Percentiles rank a stretch among this genome's conserved stretches.
These are phyloP conservation scores for Cotesia typhae DNA, from an alignment of 1,140 invertebrate genomes.

Conservation along the genomic window DNA sequence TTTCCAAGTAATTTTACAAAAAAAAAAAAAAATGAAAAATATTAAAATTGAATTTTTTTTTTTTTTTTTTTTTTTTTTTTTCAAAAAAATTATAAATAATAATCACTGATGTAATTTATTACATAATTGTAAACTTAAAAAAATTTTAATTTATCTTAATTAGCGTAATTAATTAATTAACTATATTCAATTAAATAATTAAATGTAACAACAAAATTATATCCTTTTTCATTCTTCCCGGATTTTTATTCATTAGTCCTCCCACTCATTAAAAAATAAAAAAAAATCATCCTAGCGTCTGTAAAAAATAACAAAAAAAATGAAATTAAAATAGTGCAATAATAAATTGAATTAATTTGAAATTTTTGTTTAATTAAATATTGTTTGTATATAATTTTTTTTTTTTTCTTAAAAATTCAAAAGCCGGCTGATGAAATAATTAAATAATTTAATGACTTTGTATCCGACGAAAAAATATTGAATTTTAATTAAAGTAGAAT, in stretches of 20 bases:
- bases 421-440: too few species aligned
- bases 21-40: background rate
- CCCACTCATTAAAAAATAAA: constrained; percentile 16
- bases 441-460: too few species aligned
- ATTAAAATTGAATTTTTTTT: too few species aligned
- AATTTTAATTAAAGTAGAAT: constrained; percentile 44
- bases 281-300: constrained; percentile 26
- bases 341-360: constrained; percentile 18
- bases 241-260: constrained; percentile 34
- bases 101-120: constrained; percentile 30
- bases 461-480: constrained; percentile 44
- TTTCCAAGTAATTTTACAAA: background rate
- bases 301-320: constrained; percentile 7
- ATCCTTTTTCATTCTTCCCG: constrained; percentile 39
- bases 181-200: too few species aligned
- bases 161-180: background rate
- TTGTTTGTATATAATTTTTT: constrained; percentile 2
- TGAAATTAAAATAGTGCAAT: constrained; percentile 35
- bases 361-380: background rate
- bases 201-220: constrained; percentile 32
- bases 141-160: constrained; percentile 15
- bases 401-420: background rate
- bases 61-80: constrained; percentile 23
- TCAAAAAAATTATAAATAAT: constrained; percentile 4
- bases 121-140: background rate